Conservation (phyloP, 2,888 invertebrate genomes). For the Frankliniella intonsa region DNA sequence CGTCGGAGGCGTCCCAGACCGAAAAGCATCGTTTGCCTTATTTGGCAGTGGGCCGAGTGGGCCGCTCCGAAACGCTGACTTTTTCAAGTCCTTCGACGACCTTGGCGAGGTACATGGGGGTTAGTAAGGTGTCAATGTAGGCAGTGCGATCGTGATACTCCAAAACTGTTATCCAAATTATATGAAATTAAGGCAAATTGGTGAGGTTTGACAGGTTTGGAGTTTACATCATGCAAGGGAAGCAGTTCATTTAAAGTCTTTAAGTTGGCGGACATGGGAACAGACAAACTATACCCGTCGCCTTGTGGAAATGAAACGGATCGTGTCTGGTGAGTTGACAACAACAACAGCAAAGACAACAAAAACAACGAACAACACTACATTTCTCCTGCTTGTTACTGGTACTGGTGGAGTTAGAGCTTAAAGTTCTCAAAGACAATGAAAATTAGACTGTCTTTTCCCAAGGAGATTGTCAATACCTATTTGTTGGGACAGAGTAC, state of each 20-base stretch:
- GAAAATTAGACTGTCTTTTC: not conserved
- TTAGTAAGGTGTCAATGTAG: no score
- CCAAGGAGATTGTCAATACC: not conserved
- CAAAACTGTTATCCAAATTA: no score
- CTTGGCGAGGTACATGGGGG: no score
- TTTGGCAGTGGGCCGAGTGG: constrained; percentile 25
- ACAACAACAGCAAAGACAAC: constrained; percentile 2
- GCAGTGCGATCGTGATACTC: no score
- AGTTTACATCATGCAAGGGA: no score
- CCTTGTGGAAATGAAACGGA: not conserved
- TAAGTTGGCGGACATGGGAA: not conserved
- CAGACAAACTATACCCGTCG: not conserved
- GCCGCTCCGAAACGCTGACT: not conserved
- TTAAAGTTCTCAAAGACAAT: not conserved
- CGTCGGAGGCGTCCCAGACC: not conserved
- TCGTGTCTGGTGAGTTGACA: not conserved
- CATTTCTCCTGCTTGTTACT: not conserved
- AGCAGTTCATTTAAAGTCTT: not conserved
- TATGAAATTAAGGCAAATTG: no score
- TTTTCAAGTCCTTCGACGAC: not conserved
- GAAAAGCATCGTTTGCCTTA: not conserved
- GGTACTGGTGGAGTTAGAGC: not conserved
- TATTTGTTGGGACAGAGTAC: not conserved
- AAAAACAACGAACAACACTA: not conserved
- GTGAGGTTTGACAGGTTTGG: no score